Evolutionary conservation across 2,113 vertebrate species (phyloP).

Genomic region (Lipotes vexillifer): DNA sequence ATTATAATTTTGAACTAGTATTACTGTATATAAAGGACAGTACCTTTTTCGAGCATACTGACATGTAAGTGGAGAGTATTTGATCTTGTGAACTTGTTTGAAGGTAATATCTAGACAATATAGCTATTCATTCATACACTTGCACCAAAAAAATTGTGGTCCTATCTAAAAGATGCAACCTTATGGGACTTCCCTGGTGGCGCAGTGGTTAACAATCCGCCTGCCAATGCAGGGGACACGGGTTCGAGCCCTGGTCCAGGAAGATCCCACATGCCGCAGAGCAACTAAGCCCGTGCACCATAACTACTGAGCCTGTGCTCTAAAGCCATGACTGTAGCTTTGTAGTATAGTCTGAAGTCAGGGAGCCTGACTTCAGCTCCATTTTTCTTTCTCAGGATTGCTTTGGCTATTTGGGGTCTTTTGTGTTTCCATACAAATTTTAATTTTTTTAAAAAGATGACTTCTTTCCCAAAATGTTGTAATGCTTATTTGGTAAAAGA

Average conservation of each 20-base stretch:
- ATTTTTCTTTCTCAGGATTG: too few species aligned
- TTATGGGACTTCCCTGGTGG: background rate
- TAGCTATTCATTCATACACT: background rate
- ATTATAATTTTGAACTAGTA: background rate
- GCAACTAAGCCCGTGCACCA: too few species aligned
- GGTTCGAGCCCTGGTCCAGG: too few species aligned
- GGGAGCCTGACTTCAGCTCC: too few species aligned
- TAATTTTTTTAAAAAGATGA: background rate
- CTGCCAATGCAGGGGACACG: too few species aligned
- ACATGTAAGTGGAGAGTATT: background rate
- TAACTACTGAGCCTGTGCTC: too few species aligned
- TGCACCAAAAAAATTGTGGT: background rate
- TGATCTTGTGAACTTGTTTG: background rate
- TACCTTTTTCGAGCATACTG: background rate
- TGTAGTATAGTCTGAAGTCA: too few species aligned
- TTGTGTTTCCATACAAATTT: too few species aligned
- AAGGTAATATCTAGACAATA: background rate
- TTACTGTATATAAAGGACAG: background rate
- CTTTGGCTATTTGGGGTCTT: too few species aligned
- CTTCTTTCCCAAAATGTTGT: background rate
- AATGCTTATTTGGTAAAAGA: background rate
- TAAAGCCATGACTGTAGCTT: too few species aligned
- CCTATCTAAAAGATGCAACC: background rate
- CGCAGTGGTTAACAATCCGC: too few species aligned
- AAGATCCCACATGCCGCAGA: too few species aligned